Base-by-base conservation (phyloP, 2,797 vertebrate species). In the Heterohyrax brucei region DNA sequence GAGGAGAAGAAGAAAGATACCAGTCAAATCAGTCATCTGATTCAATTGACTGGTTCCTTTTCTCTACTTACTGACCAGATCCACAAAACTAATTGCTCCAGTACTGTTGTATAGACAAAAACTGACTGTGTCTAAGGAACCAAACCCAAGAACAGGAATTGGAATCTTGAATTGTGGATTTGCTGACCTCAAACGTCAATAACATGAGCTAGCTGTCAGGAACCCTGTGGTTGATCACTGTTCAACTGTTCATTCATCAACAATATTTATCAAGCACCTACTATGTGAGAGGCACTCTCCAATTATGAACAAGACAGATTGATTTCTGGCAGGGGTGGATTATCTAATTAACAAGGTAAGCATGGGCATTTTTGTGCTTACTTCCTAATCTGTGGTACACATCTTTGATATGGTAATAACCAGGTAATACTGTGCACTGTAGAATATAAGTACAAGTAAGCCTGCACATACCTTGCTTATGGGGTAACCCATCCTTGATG, bases 191-290 rank as follows among this genome's bases (percentile, higher is more conserved):
- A 92, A 85, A 61, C 88, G 66, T 56, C 14, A 48, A 91, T 62
- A 78, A 24, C 3, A 8, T 77, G 70, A 83, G 68, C 93, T 46
- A 26, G 22, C 68, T 93, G 87, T 28, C 30, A 22, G 66, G 73
- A 64, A 82, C 21, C 33, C 46, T 53, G 89, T 72, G 16, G 14
- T 62, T 86, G 61, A 86, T 80, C 91, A 83, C 61, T 22, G 10
- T 77, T 91, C 14, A 48, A 30, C 87, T 91, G 39, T 88, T 94
- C 85, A 77, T 73, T 53, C 39, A 76, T n/a, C 56, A 61, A 81
- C 22, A 79, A 24, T 87, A 68, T 81, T 94, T 94, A 59, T 62
- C 68, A n/a, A 81, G 80, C 48, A 89, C n/a, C 26, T 95, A 61
- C 72, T 92, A 61, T 68, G 33, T 59, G 50, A 33, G 61, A 91